Percentiles rank a stretch among this genome's conserved stretches.
These are phyloP conservation scores for Tychaedon coryphoeus DNA, from an alignment of 2,113 vertebrate genomes.

Conservation along the genomic window DNA sequence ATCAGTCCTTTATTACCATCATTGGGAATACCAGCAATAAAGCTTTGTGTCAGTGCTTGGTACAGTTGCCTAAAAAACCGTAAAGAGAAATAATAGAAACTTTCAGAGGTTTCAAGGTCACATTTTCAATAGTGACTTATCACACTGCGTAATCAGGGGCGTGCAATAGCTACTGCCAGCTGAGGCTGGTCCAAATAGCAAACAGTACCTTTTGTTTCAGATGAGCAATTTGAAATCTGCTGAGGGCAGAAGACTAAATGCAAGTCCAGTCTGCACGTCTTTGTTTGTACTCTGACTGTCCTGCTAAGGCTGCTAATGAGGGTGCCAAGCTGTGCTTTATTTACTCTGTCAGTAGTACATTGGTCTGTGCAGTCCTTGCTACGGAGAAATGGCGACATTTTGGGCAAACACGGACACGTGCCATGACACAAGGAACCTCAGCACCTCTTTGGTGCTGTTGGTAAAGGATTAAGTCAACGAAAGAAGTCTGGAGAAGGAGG, in stretches of 20 bases:
- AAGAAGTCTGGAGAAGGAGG: not conserved
- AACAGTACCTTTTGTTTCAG: not conserved
- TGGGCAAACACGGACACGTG: accelerated
- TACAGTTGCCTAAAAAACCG: not conserved
- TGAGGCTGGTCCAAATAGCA: not conserved
- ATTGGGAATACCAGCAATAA: not conserved
- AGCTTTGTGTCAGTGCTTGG: not conserved
- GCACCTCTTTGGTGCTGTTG: not conserved
- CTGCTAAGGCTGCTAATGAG: not conserved
- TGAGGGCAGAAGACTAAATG: not conserved
- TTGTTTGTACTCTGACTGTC: not conserved
- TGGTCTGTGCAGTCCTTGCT: not conserved
- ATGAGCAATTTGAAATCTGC: not conserved
- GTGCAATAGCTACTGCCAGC: not conserved
- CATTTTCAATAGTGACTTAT: not conserved
- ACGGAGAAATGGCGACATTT: not conserved
- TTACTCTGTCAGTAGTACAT: not conserved
- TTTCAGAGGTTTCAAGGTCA: constrained; percentile 37
- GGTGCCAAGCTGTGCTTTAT: not conserved
- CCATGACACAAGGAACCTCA: not conserved
- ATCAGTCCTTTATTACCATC: not conserved
- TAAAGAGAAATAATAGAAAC: constrained; percentile 32
- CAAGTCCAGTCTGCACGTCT: not conserved
- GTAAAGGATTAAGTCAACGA: not conserved
- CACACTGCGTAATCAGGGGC: not conserved